Percentiles rank a stretch among this genome's conserved stretches.
Conservation (phyloP, 2,797 vertebrate genomes). For the Propithecus deckenii region DNA sequence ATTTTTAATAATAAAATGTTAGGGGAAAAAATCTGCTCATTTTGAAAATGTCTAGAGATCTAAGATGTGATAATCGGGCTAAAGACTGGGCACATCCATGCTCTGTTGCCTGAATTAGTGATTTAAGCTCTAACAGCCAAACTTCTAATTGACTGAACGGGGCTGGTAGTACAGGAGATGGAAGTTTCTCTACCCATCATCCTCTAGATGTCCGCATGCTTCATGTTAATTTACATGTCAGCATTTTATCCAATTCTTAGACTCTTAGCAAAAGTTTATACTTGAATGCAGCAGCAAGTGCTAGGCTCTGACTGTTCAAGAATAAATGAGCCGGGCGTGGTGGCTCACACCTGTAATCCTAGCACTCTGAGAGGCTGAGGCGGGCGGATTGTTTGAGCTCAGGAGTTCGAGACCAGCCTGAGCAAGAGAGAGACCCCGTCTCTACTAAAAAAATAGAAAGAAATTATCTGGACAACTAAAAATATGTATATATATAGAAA, state of each 20-base stretch:
- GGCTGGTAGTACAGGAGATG: neutral
- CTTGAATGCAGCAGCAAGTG: neutral
- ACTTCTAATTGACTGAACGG: neutral
- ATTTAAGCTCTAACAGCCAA: neutral
- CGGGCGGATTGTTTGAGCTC: too few species aligned
- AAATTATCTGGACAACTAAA: too few species aligned
- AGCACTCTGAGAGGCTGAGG: too few species aligned
- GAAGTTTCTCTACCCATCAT: neutral
- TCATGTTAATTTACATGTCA: neutral
- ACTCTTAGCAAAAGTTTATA: neutral
- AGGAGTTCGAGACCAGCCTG: too few species aligned
- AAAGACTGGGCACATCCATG: neutral
- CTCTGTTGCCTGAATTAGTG: neutral
- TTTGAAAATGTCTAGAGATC: slow-evolving; percentile 12
- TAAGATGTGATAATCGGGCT: neutral
- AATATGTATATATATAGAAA: too few species aligned
- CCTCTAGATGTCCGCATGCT: neutral
- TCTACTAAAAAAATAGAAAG: too few species aligned
- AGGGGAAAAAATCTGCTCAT: neutral
- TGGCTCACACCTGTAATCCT: too few species aligned
- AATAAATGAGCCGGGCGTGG: neutral
- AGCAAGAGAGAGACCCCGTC: too few species aligned
- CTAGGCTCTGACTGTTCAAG: neutral
- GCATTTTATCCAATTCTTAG: neutral
- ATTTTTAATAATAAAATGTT: slow-evolving; percentile 2